Evolutionary conservation across 92 coral and sea anemone genomes (phyloP), one percentile per base, ranked within the genome.

Genomic region (Plumapathes pennacea): DNA sequence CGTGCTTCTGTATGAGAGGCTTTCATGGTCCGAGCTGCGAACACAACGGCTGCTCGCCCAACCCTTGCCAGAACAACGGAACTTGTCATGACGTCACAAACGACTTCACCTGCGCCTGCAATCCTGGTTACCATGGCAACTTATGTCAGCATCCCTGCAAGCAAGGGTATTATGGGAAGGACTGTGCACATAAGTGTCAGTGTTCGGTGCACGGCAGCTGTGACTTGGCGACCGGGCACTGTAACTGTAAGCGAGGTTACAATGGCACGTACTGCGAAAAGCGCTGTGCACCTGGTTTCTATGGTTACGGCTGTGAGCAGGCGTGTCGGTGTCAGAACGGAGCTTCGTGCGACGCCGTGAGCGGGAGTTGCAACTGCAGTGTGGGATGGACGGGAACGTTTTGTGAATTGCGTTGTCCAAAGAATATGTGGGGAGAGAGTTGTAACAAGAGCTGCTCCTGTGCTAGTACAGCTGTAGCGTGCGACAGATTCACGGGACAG

Each of bases 1-100:
- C 85, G 12, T 94, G 99, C 51, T 83, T 76, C 39, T 94, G 99
- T 52, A 46, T 48, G 37, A 57, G 15, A 20, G 96, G 96, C 46
- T 89, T 76, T 82, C 99, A 94, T 71, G 99, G 99, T 12, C 73
- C 80, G 49, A 88, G 99, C 48, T 94, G 99, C 57, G 80, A 89
- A 55, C 92, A 94, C 59, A 66, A 46, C 25, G 96, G 99, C 18
- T 94, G 99, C 48, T 53, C 56, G 14, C 88, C 96, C 5, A 89
- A 84, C 71, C 99, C 99, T 4, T 94, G 99, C 38, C 61, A 50
- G 17, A 89, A 94, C 60, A 64, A 67, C 1, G 99, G 94, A 29
- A 71, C 48, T n/a, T 94, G 94, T 29, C 40, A 31, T 6, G 72
- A 87, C 36, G 22, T 18, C 27, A 27, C 54, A 34, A 45, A 41